Evolutionary conservation across 1,140 invertebrate species (phyloP).

Genomic region (Dendroctonus valens): DNA sequence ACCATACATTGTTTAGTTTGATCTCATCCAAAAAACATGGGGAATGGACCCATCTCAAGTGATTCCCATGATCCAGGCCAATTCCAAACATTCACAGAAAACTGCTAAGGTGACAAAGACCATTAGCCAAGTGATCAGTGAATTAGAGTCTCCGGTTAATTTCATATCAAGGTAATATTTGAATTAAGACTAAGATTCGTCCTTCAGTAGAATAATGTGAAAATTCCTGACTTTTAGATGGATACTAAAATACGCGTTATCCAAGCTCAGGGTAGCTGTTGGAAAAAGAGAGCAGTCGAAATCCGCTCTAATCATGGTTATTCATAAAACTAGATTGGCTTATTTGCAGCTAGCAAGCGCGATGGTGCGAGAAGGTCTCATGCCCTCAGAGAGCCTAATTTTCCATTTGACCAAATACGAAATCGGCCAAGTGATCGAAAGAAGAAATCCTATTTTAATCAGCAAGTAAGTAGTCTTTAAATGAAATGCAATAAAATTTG

Average conservation of each 20-base stretch:
- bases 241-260: conserved; percentile 57
- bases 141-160: conserved; percentile 55
- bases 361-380: conserved; percentile 60
- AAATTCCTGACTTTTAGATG: conserved; percentile 47
- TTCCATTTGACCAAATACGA: conserved; percentile 70
- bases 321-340: conserved; percentile 63
- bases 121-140: conserved; percentile 49
- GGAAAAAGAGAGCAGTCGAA: conserved; percentile 67
- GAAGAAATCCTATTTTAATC: conserved; percentile 58
- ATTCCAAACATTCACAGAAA: conserved; percentile 41
- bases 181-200: background rate
- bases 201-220: background rate
- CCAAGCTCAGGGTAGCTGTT: conserved; percentile 60
- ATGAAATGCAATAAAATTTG: background rate
- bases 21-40: conserved; percentile 68
- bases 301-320: conserved; percentile 58
- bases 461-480: conserved; percentile 58
- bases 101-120: conserved; percentile 37
- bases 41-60: conserved; percentile 60
- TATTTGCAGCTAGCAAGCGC: conserved; percentile 59
- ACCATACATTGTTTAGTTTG: conserved; percentile 57
- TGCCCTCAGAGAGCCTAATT: conserved; percentile 67
- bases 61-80: conserved; percentile 62
- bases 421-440: conserved; percentile 59
- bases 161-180: conserved; percentile 50